Evolutionary conservation across 2,113 vertebrate species (phyloP).

Genomic region (Pseudopodoces humilis): DNA sequence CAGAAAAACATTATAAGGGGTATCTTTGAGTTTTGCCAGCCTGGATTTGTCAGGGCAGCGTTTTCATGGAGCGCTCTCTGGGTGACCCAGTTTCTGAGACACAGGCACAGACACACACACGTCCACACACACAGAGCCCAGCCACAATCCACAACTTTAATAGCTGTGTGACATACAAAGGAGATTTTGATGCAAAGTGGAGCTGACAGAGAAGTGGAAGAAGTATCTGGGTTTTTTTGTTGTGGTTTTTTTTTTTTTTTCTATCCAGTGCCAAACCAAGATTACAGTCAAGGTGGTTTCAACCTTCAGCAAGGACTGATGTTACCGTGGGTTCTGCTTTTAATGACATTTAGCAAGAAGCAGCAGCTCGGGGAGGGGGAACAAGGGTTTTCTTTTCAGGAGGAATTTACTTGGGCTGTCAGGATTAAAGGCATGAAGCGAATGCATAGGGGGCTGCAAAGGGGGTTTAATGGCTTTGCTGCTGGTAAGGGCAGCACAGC

Average conservation of each 20-base stretch:
- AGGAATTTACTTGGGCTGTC: slow-evolving; percentile 35
- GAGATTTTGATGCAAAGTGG: slow-evolving; percentile 76
- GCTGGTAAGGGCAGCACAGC: neutral
- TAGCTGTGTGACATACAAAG: slow-evolving; percentile 74
- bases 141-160: slow-evolving; percentile 71
- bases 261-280: slow-evolving; percentile 44
- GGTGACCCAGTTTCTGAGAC: slow-evolving; percentile 71
- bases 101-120: slow-evolving; percentile 2
- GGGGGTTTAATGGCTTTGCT: neutral
- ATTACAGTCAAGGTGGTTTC: slow-evolving; percentile 74
- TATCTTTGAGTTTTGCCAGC: neutral
- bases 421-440: slow-evolving; percentile 5
- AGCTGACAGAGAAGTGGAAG: slow-evolving; percentile 74
- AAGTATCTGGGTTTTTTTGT: neutral
- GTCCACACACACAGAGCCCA: neutral
- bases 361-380: slow-evolving; percentile 9
- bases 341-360: slow-evolving; percentile 43
- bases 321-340: slow-evolving; percentile 17
- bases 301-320: slow-evolving; percentile 65
- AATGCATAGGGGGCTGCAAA: neutral
- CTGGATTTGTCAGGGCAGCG: slow-evolving; percentile 42
- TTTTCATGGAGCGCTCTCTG: slow-evolving; percentile 17
- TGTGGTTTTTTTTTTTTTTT: neutral
- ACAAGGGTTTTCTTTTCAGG: slow-evolving; percentile 25
- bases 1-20: neutral